Conservation (phyloP, 2,888 invertebrate species). For the Thelaira solivaga region DNA sequence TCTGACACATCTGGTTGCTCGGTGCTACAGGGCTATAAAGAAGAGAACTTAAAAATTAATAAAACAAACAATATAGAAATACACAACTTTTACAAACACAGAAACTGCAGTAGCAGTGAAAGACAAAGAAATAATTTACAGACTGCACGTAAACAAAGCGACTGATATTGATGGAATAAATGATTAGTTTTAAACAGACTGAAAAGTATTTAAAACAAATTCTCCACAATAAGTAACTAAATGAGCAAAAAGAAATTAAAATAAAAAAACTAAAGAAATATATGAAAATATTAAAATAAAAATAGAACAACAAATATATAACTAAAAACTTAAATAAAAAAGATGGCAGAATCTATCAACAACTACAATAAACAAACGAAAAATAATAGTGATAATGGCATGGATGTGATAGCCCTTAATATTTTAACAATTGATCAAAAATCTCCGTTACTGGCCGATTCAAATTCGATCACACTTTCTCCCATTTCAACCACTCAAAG, state of each 20-base stretch:
- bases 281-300: neutral
- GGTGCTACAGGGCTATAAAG: neutral
- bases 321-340: neutral
- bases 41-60: slow-evolving; percentile 3
- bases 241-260: neutral
- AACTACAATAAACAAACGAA: neutral
- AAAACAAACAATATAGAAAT: slow-evolving; percentile 19
- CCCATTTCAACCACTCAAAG: slow-evolving; percentile 29
- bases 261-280: neutral
- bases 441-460: neutral
- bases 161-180: slow-evolving; percentile 19
- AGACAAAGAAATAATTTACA: slow-evolving; percentile 36
- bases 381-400: slow-evolving; percentile 22
- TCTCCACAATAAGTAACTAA: neutral
- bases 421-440: slow-evolving; percentile 33
- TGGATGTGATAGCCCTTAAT: slow-evolving; percentile 45
- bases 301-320: neutral
- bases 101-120: neutral
- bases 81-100: slow-evolving; percentile 21
- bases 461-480: neutral
- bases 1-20: too few species aligned
- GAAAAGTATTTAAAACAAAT: slow-evolving; percentile 11
- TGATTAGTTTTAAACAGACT: slow-evolving; percentile 19
- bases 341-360: slow-evolving; percentile 28
- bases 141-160: slow-evolving; percentile 5